Base-by-base conservation (phyloP, 2,113 vertebrate genomes). In the Vombatus ursinus region DNA sequence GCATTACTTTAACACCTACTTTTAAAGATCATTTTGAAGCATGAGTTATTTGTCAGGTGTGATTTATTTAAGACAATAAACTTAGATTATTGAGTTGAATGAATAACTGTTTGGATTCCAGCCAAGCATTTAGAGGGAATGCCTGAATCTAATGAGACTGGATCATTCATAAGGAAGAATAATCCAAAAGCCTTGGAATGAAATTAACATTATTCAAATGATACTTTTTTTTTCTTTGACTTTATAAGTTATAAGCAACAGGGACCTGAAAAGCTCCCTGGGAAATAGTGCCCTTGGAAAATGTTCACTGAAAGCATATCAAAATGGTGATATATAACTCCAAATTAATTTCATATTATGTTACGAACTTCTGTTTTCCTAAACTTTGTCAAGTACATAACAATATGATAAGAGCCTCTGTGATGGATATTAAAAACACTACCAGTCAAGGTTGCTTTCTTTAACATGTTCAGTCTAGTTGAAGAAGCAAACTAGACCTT, bases 11-110 rank as follows among this genome's bases (percentile, higher is more conserved):
- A 97, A 93, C 6, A 91, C 89, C 91, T 28, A 96, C 31, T 97
- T 96, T 97, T 97, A 96, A 97, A 98, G 94, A 98, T 94, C 96
- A 25, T 96, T 96, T 94, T 96, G 93, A 97, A 98, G 37, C 93
- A 94, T 95, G 93, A 96, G 52, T 68, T 97, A 92, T 97, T 97
- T 98, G 98, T 98, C 96, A 97, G 94, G 93, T 97, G 77, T 98
- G 97, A 98, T 97, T 93, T 97, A 94, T 96, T 98, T 96, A 96
- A 97, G 93, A 97, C 92, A 98, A 98, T 97, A 96, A 97, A 94
- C 90, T 98, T 94, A 94, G 97, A n/a, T 68, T 96, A 96, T 90
- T 95, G 92, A 97, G 53, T 51, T 97, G 97, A 97, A 96, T 91
- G 97, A 97, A 96, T 97, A 97, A 96, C 53, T 97, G 91, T 97